phyloP scores from a whole-genome alignment of 2,797 vertebrate genomes.

The Iguana delicatissima region DNA sequence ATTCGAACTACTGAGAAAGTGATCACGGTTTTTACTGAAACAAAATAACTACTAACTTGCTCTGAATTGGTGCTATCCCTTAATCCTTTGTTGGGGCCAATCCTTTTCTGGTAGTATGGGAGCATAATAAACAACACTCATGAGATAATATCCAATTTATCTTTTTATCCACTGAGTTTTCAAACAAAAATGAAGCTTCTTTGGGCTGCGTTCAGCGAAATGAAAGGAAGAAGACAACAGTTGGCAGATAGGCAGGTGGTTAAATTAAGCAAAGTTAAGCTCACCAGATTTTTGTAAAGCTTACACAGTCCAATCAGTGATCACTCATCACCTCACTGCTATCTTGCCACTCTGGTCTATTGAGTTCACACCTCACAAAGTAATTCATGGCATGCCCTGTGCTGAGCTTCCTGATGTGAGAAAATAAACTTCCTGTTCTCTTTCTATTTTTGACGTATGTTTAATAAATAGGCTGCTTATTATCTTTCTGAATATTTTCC shows the following conservation, averaged over 20 bases:
- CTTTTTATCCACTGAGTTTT: background rate
- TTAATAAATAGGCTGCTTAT: conserved; percentile 46
- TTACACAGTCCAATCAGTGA: background rate
- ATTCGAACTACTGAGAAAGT: background rate
- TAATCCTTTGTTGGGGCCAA: background rate
- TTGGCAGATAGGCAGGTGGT: background rate
- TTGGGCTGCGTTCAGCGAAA: background rate
- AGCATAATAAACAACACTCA: background rate
- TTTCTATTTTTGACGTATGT: conserved; percentile 4
- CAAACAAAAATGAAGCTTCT: background rate
- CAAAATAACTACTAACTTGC: background rate
- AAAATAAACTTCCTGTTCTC: conserved; percentile 17
- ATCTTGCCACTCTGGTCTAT: background rate
- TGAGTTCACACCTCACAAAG: conserved; percentile 27
- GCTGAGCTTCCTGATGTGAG: conserved; percentile 15
- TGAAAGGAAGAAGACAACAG: background rate
- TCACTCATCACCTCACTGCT: background rate
- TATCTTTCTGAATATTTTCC: conserved; percentile 58
- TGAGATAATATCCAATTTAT: background rate
- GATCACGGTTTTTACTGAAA: background rate
- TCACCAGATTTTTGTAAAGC: background rate
- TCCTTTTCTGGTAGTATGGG: background rate
- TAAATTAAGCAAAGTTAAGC: conserved; percentile 1
- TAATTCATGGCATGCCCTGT: conserved; percentile 7
- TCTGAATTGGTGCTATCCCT: background rate